phyloP scores from a whole-genome alignment of 2,113 vertebrate species.

The Melanerpes aurifrons region DNA sequence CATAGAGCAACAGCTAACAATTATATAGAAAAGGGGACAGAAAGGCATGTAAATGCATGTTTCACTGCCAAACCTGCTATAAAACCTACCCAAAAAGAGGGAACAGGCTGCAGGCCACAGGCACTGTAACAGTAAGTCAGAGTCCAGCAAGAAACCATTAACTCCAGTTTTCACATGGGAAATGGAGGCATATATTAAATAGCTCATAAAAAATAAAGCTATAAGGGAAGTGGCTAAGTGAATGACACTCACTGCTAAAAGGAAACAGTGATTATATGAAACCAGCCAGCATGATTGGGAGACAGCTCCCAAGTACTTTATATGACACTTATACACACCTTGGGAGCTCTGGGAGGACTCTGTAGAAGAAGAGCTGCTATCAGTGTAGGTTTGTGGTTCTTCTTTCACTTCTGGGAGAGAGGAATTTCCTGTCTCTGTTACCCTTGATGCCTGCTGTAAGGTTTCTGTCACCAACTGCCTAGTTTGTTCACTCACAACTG shows the following conservation, averaged over 20 bases:
- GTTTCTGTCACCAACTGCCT: constrained; percentile 96
- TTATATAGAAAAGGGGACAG: not conserved
- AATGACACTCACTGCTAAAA: not conserved
- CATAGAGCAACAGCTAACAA: not conserved
- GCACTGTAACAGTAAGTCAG: not conserved
- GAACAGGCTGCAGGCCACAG: not conserved
- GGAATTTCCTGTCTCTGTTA: constrained; percentile 76
- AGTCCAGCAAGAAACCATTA: not conserved
- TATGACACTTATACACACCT: constrained; percentile 64
- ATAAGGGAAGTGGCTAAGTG: not conserved
- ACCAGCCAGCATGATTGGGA: not conserved
- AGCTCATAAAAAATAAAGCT: not conserved
- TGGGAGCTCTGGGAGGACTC: constrained; percentile 85
- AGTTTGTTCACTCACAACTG: constrained; percentile 94
- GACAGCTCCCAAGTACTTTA: not conserved
- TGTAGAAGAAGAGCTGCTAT: constrained; percentile 81
- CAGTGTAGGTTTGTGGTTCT: constrained; percentile 78
- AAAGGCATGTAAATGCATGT: accelerated
- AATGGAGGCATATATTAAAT: not conserved
- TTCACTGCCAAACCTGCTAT: not conserved
- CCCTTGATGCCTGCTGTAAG: constrained; percentile 90
- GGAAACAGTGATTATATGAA: not conserved
- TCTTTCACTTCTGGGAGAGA: constrained; percentile 86
- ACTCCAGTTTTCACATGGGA: not conserved
- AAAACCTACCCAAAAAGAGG: not conserved